These are phyloP conservation scores for Molanna angustata DNA, from an alignment of 2,888 invertebrate genomes.

Conservation along the genomic window DNA sequence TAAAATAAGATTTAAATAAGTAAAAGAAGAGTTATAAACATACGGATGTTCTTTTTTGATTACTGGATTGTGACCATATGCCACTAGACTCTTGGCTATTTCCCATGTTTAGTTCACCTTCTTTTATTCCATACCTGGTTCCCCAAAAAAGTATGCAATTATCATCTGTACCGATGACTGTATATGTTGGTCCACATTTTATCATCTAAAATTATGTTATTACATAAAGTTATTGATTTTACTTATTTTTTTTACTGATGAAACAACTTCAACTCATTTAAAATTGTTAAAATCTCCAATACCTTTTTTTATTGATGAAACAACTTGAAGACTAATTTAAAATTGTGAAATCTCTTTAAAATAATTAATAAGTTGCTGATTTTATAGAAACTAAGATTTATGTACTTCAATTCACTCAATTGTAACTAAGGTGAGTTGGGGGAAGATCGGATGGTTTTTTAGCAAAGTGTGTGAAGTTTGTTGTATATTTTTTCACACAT, in stretches of 20 bases:
- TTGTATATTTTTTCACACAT: too few species aligned
- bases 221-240: background rate
- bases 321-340: too few species aligned
- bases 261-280: too few species aligned
- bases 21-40: background rate
- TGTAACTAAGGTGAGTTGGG: too few species aligned
- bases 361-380: background rate
- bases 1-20: background rate
- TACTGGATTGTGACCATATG: conserved; percentile 21
- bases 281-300: too few species aligned
- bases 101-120: conserved; percentile 23
- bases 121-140: conserved; percentile 46
- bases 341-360: background rate
- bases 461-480: too few species aligned
- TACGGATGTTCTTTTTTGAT: conserved; percentile 4
- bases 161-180: conserved; percentile 61
- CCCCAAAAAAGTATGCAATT: conserved; percentile 72
- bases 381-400: background rate
- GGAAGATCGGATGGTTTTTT: too few species aligned
- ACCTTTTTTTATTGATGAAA: too few species aligned
- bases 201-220: conserved; percentile 49
- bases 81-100: conserved; percentile 25
- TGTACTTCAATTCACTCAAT: too few species aligned
- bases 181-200: conserved; percentile 63
- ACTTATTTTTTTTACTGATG: too few species aligned